Evolutionary conservation across 2,888 invertebrate species (phyloP), one percentile per base, ranked within the genome.

Genomic region (Rhabditophanes sp.): DNA sequence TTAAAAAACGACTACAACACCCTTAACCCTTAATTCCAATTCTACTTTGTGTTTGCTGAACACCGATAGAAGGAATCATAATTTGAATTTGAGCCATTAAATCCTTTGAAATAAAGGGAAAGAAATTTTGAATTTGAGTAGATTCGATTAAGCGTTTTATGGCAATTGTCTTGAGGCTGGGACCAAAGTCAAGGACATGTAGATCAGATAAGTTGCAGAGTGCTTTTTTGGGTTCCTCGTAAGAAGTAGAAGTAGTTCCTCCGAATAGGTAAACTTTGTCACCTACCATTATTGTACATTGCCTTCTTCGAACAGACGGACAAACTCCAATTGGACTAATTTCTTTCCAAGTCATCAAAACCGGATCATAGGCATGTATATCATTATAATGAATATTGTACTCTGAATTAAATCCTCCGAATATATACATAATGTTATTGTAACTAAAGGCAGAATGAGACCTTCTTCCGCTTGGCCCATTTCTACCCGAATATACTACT

Each of bases 381-480:
- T 85, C 83, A 68, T 81, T 80, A 63, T 77, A 84, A 68, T 87
- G 87, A 34, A 73, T 69, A 50, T 78, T 76, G 33, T 72, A 65
- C 18, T 76, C 69, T 7, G 81, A 80, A 68, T 84, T 82, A 64
- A 77, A 85, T 18, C 87, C 87, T 31, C 85, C 87, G 69, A 87
- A 85, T 42, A 85, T 76, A 64, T 80, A 84, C 71, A 87, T 76
- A 53, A 75, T 72, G 15, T 74, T 75, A 46, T 78, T 74, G 64
- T 80, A 75, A 4, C 75, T 73, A 82, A 82, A 84, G 51, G 83
- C 80, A 42, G 85, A 84, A 70, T 87, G 85, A 66, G 83, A 84
- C 29, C 87, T 73, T 44, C 87, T 71, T 22, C 84, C 83, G 35
- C 75, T 71, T 3, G 85, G 85, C 9, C 52, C 42, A 8, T 12